phyloP scores from a whole-genome alignment of 2,888 invertebrate genomes.

The Eucera pruinosa region DNA sequence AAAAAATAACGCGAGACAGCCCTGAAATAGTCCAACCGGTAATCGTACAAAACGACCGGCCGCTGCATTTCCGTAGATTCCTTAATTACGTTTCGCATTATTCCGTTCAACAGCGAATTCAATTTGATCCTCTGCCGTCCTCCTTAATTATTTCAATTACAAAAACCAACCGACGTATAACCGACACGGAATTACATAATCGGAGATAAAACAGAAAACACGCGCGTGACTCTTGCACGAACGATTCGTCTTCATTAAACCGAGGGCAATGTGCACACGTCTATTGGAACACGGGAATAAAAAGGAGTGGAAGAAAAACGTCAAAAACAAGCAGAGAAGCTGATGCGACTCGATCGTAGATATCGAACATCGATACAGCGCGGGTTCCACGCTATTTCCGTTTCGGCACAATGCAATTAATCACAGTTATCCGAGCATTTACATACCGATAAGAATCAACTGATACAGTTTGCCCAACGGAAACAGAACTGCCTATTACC shows the following conservation, averaged over 20 bases:
- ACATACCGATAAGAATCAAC: conserved; percentile 33
- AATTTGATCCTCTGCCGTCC: conserved; percentile 21
- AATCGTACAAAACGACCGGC: conserved; percentile 30
- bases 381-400: conserved; percentile 32
- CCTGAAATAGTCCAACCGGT: conserved; percentile 32
- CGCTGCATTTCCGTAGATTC: conserved; percentile 27
- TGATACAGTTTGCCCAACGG: conserved; percentile 28
- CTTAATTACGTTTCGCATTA: conserved; percentile 56
- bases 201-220: not conserved
- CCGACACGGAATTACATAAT: conserved; percentile 9
- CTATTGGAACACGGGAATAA: not conserved
- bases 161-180: conserved; percentile 6
- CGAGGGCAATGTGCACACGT: not conserved
- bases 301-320: not conserved
- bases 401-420: conserved; percentile 51
- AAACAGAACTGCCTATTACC: conserved; percentile 18
- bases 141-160: conserved; percentile 45
- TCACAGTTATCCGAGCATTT: conserved; percentile 45
- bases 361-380: conserved; percentile 29
- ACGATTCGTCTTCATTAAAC: conserved; percentile 41
- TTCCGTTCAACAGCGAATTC: conserved; percentile 27
- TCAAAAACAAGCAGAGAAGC: not conserved
- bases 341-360: conserved; percentile 20
- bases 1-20: conserved; percentile 62
- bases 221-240: not conserved